Percentiles rank a stretch among this genome's conserved stretches.
These are phyloP conservation scores for Pelecanoides urinatrix DNA, from an alignment of 2,113 vertebrate genomes.

Conservation along the genomic window DNA sequence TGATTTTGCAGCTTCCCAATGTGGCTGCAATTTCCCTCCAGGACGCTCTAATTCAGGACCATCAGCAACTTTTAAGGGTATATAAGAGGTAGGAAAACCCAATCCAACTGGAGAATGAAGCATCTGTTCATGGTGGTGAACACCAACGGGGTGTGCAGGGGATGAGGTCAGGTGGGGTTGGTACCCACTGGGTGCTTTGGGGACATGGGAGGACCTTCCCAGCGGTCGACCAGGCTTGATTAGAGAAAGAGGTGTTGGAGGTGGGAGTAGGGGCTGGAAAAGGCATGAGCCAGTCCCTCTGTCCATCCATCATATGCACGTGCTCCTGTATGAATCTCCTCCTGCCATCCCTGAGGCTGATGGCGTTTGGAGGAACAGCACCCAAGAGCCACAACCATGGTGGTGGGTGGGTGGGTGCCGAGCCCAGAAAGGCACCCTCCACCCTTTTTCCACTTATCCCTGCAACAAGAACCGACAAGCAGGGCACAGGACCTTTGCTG, in stretches of 20 bases:
- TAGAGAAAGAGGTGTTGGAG: neutral
- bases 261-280: neutral
- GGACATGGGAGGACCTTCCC: neutral
- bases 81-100: neutral
- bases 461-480: neutral
- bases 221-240: neutral
- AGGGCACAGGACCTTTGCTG: neutral
- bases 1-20: neutral
- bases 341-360: neutral
- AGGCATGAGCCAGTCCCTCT: neutral
- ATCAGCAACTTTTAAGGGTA: neutral
- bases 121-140: neutral
- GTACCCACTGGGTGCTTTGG: neutral
- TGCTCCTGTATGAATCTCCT: neutral
- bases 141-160: too few relatives aligned
- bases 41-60: neutral
- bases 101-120: neutral
- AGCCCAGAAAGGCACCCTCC: neutral
- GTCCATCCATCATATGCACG: fast-evolving
- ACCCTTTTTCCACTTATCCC: neutral
- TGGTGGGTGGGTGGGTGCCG: neutral
- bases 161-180: neutral
- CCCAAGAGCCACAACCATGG: fast-evolving
- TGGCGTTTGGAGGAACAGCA: neutral
- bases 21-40: neutral